phyloP scores from a whole-genome alignment of 2,113 vertebrate species.

The Ammodytes dubius region DNA sequence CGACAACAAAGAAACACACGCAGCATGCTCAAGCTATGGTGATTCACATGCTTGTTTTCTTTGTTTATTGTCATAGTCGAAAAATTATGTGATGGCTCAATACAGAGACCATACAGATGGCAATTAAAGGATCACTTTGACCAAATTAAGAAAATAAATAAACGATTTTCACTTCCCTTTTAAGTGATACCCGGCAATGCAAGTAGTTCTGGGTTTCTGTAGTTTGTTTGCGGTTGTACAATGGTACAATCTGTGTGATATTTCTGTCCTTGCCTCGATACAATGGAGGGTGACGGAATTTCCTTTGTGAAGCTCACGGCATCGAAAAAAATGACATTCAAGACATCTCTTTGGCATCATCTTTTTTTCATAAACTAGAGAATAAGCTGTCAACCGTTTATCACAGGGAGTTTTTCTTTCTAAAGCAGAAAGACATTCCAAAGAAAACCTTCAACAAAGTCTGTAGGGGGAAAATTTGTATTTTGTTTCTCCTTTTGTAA shows the following conservation, averaged over 20 bases:
- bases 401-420: not conserved
- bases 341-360: not conserved
- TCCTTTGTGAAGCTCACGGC: not conserved
- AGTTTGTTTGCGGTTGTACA: too few species aligned
- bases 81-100: not conserved
- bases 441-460: too few species aligned
- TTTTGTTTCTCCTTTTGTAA: too few species aligned
- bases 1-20: constrained; percentile 4
- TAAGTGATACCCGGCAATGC: not conserved
- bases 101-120: not conserved
- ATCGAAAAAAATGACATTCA: not conserved
- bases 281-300: not conserved
- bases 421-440: too few species aligned
- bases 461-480: too few species aligned
- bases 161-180: not conserved
- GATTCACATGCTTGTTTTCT: constrained; percentile 5
- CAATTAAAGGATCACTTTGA: constrained; percentile 7
- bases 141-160: not conserved
- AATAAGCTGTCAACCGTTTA: not conserved
- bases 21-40: constrained; percentile 12
- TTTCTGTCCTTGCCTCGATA: not conserved
- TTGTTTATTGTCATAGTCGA: constrained; percentile 13
- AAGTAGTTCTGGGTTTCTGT: not conserved
- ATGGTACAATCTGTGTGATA: not conserved
- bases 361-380: not conserved